phyloP scores from a whole-genome alignment of 2,113 vertebrate genomes.

The Triplophysa dalaica region DNA sequence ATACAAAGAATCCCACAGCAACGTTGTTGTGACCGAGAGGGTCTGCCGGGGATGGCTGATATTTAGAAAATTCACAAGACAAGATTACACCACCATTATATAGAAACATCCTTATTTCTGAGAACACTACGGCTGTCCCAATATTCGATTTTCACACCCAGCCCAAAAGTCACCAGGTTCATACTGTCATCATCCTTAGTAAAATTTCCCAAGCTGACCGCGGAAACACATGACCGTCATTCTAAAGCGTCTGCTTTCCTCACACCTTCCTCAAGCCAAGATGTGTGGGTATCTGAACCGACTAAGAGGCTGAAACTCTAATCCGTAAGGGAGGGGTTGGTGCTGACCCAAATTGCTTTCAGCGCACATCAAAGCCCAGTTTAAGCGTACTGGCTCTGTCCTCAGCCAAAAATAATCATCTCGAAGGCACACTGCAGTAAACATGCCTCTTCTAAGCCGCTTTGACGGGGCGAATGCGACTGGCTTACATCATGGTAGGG shows the following conservation, averaged over 20 bases:
- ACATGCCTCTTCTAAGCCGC: conserved; percentile 38
- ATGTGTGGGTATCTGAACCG: not conserved
- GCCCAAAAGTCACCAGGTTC: not conserved
- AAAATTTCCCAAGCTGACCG: not conserved
- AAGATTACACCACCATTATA: not conserved
- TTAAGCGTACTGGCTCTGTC: conserved; percentile 17
- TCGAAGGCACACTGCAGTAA: conserved; percentile 27
- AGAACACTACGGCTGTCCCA: not conserved
- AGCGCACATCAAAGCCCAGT: conserved; percentile 32
- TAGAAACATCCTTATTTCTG: not conserved
- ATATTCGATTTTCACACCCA: too few relatives aligned
- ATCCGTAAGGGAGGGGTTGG: not conserved
- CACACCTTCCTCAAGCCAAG: conserved; percentile 1
- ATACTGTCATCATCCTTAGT: not conserved
- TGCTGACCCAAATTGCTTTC: conserved; percentile 22
- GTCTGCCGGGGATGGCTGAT: not conserved
- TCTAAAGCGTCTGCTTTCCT: not conserved
- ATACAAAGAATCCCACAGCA: not conserved
- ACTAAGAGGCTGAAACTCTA: not conserved
- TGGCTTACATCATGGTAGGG: conserved; percentile 20
- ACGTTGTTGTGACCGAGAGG: not conserved
- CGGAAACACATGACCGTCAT: not conserved
- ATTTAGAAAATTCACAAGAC: not conserved
- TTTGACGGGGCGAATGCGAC: conserved; percentile 40
- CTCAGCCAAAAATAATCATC: conserved; percentile 43